Percentiles rank a stretch among this genome's conserved stretches.
Conservation (phyloP, 2,113 vertebrate genomes). For the Narcine bancroftii region DNA sequence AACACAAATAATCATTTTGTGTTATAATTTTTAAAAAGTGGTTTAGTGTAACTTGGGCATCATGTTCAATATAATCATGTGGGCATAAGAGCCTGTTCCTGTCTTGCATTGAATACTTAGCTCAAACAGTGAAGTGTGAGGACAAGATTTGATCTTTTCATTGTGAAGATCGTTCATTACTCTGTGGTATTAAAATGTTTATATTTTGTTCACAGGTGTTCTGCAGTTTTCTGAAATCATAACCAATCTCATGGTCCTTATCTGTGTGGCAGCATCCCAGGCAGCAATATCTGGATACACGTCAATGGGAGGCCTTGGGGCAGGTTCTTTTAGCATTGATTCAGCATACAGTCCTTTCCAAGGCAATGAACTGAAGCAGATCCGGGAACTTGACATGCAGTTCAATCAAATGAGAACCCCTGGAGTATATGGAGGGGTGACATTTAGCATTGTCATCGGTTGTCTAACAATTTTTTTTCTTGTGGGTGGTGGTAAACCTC, state of each 20-base stretch:
- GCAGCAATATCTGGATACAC: constrained; percentile 62
- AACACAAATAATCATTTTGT: neutral
- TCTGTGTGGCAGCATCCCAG: constrained; percentile 65
- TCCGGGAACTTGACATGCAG: constrained; percentile 70
- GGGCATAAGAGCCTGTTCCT: no score
- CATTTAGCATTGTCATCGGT: constrained; percentile 58
- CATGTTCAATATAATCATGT: no score
- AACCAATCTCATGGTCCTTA: constrained; percentile 64
- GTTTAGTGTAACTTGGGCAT: no score
- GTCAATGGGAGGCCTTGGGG: constrained; percentile 48
- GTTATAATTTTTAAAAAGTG: neutral
- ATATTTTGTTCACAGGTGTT: constrained; percentile 53
- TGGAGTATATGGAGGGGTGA: constrained; percentile 64
- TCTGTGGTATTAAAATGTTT: neutral
- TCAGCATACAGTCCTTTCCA: constrained; percentile 63
- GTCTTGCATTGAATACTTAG: no score
- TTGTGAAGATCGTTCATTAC: neutral
- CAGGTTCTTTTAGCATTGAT: constrained; percentile 58
- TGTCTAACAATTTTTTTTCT: constrained; percentile 69
- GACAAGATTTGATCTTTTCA: neutral
- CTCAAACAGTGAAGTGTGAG: neutral
- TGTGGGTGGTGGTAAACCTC: constrained; percentile 60
- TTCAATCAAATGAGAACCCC: constrained; percentile 78
- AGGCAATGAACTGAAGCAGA: constrained; percentile 67
- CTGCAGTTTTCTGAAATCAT: constrained; percentile 62